Percentiles rank a stretch among this genome's conserved stretches.
phyloP scores from a whole-genome alignment of 2,888 invertebrate species.

The Brachyptera putata region DNA sequence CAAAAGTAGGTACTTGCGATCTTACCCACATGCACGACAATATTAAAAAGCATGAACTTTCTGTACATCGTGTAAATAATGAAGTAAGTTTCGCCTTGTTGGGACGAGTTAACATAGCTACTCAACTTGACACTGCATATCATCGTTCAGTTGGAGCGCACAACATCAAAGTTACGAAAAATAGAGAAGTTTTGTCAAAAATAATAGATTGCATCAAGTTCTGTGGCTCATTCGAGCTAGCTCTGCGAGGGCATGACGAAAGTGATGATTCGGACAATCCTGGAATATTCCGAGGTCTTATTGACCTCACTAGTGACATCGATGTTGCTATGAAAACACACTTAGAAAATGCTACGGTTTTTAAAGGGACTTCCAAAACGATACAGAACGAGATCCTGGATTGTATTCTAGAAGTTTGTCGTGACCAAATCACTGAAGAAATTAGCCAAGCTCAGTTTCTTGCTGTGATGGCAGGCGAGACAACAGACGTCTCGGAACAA shows the following conservation, averaged over 20 bases:
- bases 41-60: constrained; percentile 31
- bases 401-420: too few relatives aligned
- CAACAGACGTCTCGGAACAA: constrained; percentile 32
- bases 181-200: constrained; percentile 36
- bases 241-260: constrained; percentile 39
- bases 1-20: constrained; percentile 26
- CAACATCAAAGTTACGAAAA: constrained; percentile 34
- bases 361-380: too few relatives aligned
- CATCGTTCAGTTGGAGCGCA: constrained; percentile 32
- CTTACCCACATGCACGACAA: constrained; percentile 32
- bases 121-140: too few relatives aligned
- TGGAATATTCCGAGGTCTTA: constrained; percentile 37
- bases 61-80: constrained; percentile 26
- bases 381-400: too few relatives aligned
- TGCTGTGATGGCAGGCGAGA: constrained; percentile 33
- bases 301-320: constrained; percentile 37
- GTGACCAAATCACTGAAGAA: too few relatives aligned
- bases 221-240: constrained; percentile 39
- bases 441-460: constrained; percentile 30
- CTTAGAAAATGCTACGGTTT: too few relatives aligned
- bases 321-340: too few relatives aligned
- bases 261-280: constrained; percentile 35
- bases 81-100: constrained; percentile 26
- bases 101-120: constrained; percentile 32
- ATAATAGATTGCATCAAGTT: constrained; percentile 39